Evolutionary conservation across 2,113 vertebrate genomes (phyloP).

Genomic region (Anoura caudifer): DNA sequence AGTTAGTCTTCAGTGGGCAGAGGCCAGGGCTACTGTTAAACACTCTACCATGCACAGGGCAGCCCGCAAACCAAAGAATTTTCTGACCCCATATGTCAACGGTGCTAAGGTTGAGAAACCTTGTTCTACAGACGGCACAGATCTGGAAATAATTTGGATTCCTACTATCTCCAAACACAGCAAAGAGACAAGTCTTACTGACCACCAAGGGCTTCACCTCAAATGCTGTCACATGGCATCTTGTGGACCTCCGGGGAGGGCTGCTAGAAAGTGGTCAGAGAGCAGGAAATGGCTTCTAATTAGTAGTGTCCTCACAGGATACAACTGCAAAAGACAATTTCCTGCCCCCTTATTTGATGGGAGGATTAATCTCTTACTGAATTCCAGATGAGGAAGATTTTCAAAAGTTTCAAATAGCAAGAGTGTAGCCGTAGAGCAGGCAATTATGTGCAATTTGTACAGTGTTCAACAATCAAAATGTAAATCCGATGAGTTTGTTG

Average conservation of each 20-base stretch:
- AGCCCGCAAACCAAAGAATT: background rate
- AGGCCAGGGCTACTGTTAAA: background rate
- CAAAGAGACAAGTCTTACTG: background rate
- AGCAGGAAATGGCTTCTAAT: conserved; percentile 77
- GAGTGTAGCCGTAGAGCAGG: conserved; percentile 68
- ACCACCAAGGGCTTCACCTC: conserved; percentile 36
- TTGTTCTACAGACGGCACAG: background rate
- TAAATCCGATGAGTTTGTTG: conserved; percentile 71
- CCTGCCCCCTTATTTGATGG: conserved; percentile 73
- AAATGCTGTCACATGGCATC: conserved; percentile 12
- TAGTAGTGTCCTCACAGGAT: conserved; percentile 73
- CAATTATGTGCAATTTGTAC: conserved; percentile 78
- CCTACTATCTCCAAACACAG: conserved; percentile 16
- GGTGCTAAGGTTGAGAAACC: background rate
- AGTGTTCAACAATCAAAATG: conserved; percentile 75
- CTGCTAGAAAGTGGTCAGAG: conserved; percentile 72
- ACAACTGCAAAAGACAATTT: conserved; percentile 75
- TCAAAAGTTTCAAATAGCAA: conserved; percentile 76
- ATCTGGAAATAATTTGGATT: conserved; percentile 70
- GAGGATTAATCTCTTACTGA: conserved; percentile 78
- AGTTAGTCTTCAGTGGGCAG: background rate
- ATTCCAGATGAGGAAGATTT: conserved; percentile 80
- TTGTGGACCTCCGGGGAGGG: conserved; percentile 52
- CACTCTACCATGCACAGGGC: background rate
- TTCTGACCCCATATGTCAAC: background rate